phyloP scores from a whole-genome alignment of 2,797 vertebrate species.

The Vipera latastei region DNA sequence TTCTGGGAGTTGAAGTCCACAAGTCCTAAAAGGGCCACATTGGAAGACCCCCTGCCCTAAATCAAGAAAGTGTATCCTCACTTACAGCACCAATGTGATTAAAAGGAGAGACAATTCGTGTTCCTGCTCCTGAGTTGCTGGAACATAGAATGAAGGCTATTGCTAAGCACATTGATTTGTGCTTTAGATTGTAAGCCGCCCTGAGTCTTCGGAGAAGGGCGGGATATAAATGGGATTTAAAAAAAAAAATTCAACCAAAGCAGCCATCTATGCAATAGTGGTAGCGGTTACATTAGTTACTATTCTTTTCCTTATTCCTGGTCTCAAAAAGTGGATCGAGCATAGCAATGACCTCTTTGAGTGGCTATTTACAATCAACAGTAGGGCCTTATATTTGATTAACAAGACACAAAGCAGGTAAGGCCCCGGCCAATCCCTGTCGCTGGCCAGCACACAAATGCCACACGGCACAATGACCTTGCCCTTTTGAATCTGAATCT shows the following conservation, averaged over 20 bases:
- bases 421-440: not conserved
- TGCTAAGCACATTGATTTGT: too few relatives aligned
- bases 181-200: too few relatives aligned
- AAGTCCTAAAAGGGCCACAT: too few relatives aligned
- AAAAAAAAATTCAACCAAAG: not conserved
- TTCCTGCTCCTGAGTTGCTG: not conserved
- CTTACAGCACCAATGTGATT: not conserved
- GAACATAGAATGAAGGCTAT: too few relatives aligned
- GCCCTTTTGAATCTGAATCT: not conserved
- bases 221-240: too few relatives aligned
- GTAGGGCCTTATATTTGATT: not conserved
- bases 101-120: not conserved
- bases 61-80: not conserved
- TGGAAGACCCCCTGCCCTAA: not conserved
- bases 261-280: not conserved
- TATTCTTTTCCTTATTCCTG: not conserved
- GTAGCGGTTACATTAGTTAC: not conserved
- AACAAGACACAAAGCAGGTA: not conserved
- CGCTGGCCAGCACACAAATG: not conserved
- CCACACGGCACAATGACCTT: not conserved
- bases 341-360: not conserved
- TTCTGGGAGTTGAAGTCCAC: too few relatives aligned
- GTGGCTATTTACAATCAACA: not conserved
- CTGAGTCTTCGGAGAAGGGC: too few relatives aligned
- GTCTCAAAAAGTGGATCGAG: not conserved